A percentile compares a stretch with the other conserved stretches of the same genome.
phyloP scores from a whole-genome alignment of 2,797 vertebrate species.

The Crax fasciolata region DNA sequence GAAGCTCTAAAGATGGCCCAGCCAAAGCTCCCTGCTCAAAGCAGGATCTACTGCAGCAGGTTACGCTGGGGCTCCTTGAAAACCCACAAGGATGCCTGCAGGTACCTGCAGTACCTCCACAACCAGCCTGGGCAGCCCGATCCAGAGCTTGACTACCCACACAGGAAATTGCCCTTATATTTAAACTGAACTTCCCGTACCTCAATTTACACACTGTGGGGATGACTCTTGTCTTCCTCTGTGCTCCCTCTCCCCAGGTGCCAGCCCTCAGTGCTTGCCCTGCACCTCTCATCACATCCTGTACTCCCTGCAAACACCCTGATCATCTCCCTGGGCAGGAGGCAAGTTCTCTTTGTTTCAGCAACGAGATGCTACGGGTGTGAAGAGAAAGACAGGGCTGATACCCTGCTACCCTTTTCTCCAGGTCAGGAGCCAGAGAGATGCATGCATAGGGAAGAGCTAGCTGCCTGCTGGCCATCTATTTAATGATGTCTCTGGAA shows the following conservation, averaged over 20 bases:
- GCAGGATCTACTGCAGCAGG: background rate
- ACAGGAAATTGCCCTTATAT: background rate
- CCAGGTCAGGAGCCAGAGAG: background rate
- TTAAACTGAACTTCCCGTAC: background rate
- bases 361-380: rapidly evolving
- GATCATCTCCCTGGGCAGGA: background rate
- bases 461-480: background rate
- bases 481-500: background rate
- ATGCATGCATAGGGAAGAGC: rapidly evolving
- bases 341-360: background rate
- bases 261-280: background rate
- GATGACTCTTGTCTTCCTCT: background rate
- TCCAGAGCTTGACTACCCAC: background rate
- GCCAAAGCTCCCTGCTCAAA: background rate
- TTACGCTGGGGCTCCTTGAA: background rate
- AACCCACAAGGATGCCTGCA: background rate
- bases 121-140: background rate
- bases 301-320: background rate
- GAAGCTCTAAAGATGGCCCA: background rate
- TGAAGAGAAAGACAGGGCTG: background rate
- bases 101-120: rapidly evolving
- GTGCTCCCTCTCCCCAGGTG: background rate
- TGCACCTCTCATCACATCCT: rapidly evolving
- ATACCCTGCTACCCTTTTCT: background rate
- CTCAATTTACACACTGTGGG: background rate